Conservation (phyloP, 2,113 vertebrate species). For the Istiophorus platypterus region DNA sequence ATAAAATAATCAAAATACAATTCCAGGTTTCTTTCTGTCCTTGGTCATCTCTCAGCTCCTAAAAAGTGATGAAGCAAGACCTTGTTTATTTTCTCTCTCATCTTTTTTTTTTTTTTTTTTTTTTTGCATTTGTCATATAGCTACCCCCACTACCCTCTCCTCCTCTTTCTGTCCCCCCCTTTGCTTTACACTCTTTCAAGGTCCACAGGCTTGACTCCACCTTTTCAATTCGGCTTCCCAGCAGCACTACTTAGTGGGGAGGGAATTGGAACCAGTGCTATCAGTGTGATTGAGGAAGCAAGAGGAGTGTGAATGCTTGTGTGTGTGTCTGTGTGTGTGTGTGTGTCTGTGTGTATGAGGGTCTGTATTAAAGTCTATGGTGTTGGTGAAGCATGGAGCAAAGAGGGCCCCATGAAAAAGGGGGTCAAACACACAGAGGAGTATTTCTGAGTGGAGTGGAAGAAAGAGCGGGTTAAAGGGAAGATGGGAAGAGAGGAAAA, state of each 20-base stretch:
- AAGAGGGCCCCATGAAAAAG: constrained; percentile 71
- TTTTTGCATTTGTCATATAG: constrained; percentile 56
- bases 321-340: constrained; percentile 56
- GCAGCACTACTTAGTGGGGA: constrained; percentile 85
- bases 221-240: constrained; percentile 85
- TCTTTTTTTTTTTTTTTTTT: constrained; percentile 54
- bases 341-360: constrained; percentile 30
- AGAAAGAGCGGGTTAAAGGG: constrained; percentile 69
- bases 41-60: constrained; percentile 29
- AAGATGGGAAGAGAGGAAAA: constrained; percentile 71
- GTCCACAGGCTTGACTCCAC: constrained; percentile 82
- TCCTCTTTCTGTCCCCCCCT: constrained; percentile 23
- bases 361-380: constrained; percentile 73
- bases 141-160: constrained; percentile 30
- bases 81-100: constrained; percentile 22
- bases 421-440: constrained; percentile 75
- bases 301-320: constrained; percentile 47
- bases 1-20: not conserved
- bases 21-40: not conserved
- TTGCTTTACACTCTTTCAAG: constrained; percentile 79
- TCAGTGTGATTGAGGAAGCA: constrained; percentile 84
- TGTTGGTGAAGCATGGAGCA: constrained; percentile 80
- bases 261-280: constrained; percentile 87
- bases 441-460: constrained; percentile 72
- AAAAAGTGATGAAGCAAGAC: constrained; percentile 70